These are phyloP conservation scores for Macrotrachela quadricornifera DNA, from an alignment of 1,140 invertebrate genomes.

Conservation along the genomic window DNA sequence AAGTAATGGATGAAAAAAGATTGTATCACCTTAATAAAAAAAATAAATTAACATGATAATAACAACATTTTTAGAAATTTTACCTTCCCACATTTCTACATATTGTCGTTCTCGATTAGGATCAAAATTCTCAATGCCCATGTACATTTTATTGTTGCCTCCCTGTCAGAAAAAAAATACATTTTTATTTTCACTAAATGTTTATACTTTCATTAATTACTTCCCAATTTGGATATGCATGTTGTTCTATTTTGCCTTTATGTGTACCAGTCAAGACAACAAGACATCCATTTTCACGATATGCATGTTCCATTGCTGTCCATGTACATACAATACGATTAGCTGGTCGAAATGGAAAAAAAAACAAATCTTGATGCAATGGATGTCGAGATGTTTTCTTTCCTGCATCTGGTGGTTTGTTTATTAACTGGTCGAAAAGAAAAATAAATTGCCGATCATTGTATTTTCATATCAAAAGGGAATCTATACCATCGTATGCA, in stretches of 20 bases:
- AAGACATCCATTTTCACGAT: conserved; percentile 55
- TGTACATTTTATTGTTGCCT: conserved; percentile 55
- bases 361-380: conserved; percentile 63
- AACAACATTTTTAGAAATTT: too few relatives aligned
- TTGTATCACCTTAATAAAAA: conserved; percentile 51
- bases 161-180: conserved; percentile 29
- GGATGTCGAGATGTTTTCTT: conserved; percentile 46
- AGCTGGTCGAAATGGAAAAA: conserved; percentile 55
- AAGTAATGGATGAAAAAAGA: conserved; percentile 68
- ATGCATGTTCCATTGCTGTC: conserved; percentile 64
- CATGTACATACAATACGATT: conserved; percentile 53
- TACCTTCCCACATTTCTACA: conserved; percentile 53
- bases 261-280: conserved; percentile 59
- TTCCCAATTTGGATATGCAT: conserved; percentile 50
- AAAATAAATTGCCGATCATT: not conserved
- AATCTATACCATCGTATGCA: conserved; percentile 73
- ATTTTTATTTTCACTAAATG: too few relatives aligned
- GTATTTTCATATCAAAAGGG: conserved; percentile 39
- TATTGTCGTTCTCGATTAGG: conserved; percentile 30
- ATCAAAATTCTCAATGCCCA: conserved; percentile 45
- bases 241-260: conserved; percentile 38
- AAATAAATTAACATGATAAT: too few relatives aligned
- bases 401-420: conserved; percentile 59
- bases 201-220: conserved; percentile 10
- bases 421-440: conserved; percentile 45